phyloP scores from a whole-genome alignment of 35 echinoderm and acorn worm species.

The Ptychodera flava region DNA sequence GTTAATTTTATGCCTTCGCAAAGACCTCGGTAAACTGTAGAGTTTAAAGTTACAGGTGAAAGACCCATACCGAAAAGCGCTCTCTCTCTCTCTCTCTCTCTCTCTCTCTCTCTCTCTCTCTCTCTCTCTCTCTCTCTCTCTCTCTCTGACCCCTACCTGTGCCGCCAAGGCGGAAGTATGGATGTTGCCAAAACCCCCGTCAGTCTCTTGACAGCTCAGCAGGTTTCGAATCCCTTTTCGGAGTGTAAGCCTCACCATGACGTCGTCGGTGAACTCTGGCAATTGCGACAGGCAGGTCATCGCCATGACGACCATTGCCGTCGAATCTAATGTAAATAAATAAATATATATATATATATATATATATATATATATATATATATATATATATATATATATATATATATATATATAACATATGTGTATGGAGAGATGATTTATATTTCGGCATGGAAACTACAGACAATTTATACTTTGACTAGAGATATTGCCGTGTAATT shows the following conservation, averaged over 20 bases:
- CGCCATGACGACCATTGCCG: conserved; percentile 61
- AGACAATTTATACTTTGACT: conserved; percentile 7
- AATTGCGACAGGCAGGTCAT: conserved; percentile 20
- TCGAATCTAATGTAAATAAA: conserved; percentile 33
- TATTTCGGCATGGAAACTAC: background rate
- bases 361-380: too few relatives aligned
- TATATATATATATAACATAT: too few relatives aligned
- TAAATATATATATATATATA: too few relatives aligned
- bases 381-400: too few relatives aligned
- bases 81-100: too few relatives aligned
- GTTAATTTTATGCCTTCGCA: too few relatives aligned
- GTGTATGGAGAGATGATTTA: too few relatives aligned
- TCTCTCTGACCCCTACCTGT: conserved; percentile 45
- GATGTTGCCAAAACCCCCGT: conserved; percentile 30
- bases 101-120: too few relatives aligned
- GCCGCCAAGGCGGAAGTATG: conserved; percentile 51
- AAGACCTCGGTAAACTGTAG: too few relatives aligned
- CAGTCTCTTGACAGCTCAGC: conserved; percentile 17
- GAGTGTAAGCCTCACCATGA: background rate
- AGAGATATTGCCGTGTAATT: conserved; percentile 22
- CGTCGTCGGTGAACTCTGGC: conserved; percentile 4
- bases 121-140: too few relatives aligned
- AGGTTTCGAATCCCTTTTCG: conserved; percentile 8
- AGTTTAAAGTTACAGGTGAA: too few relatives aligned
- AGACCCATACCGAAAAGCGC: too few relatives aligned